Base-by-base conservation (phyloP, 2,797 vertebrate species). In the Tiaroga cobitis region DNA sequence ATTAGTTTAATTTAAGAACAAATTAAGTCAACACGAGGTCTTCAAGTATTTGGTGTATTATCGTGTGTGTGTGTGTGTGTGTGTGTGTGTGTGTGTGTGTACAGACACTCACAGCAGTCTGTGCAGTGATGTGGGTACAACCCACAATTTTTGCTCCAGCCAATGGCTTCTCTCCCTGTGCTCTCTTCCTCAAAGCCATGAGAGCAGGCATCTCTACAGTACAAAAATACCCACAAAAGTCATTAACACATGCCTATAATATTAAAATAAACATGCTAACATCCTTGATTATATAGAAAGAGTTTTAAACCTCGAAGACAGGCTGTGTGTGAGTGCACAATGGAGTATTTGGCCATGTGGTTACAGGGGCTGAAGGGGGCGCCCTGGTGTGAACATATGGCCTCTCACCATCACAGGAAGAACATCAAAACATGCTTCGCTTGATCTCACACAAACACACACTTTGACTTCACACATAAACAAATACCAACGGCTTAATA, bases 111-210 rank as follows among this genome's bases (percentile, higher is more conserved):
- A 99, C 98, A 63, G 98, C 98, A 2, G 98, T 99, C 94, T 99
- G 98, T 0, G 98, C 98, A 0, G 98, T 99, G 88, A 99, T 99
- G 93, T 99, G 98, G 2, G 98, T 99, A 91, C 98, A 99, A 86
- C 98, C 98, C 92, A 99, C 98, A 84, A 99, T 97, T 93, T 99
- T 99, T 92, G 98, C 98, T 89, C 98, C 98, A 0, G 98, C 97
- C 84, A 99, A 92, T 0, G 98, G 98, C 81, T 99, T 99, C 94
- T 99, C 98, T 86, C 98, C 98, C 93, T 99, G 98, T 63, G 98
- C 98, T 93, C 98, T 95, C 94, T 99, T 99, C 93, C 98, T 96
- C 91, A 99, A 89, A 84, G 98, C 97, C 98, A 99, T 99, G 91
- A 99, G 95, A 0, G 98, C 98, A 0, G 98, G 98, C 98, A 99